These are phyloP conservation scores for Pangasius larnaudii DNA, from an alignment of 2,797 vertebrate species.

Conservation along the genomic window DNA sequence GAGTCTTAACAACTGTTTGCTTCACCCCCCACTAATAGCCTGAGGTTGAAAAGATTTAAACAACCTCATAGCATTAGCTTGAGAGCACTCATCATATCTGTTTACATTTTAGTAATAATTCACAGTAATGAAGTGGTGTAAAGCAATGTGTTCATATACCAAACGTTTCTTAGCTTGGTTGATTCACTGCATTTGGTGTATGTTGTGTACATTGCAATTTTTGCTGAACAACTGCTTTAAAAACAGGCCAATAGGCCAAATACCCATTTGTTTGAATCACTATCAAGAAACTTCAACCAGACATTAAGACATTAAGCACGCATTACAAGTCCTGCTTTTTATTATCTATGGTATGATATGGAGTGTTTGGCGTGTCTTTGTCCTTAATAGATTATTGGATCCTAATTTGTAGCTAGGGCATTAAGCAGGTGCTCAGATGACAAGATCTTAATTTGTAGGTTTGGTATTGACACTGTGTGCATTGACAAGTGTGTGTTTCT, in stretches of 20 bases:
- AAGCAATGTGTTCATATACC: not conserved
- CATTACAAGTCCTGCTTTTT: not conserved
- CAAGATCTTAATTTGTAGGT: not conserved
- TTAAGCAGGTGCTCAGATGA: not conserved
- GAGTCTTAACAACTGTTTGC: not conserved
- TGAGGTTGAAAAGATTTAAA: not conserved
- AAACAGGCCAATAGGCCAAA: not conserved
- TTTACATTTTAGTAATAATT: constrained; percentile 4
- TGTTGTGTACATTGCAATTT: not conserved
- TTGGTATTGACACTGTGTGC: not conserved
- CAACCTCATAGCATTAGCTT: not conserved
- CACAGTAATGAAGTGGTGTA: not conserved
- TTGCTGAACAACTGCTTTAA: not conserved
- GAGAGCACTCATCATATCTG: not conserved
- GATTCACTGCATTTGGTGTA: not conserved
- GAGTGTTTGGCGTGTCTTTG: not conserved
- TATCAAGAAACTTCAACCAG: not conserved
- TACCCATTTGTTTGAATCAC: not conserved
- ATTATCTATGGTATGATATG: not conserved
- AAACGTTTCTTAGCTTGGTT: not conserved
- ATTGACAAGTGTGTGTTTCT: not conserved
- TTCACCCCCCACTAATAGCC: not conserved
- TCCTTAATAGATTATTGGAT: not conserved
- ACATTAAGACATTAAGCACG: not conserved
- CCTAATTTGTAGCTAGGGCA: not conserved